These are phyloP conservation scores for Eurytemora carolleeae DNA, from an alignment of 1,140 invertebrate genomes.

Conservation along the genomic window DNA sequence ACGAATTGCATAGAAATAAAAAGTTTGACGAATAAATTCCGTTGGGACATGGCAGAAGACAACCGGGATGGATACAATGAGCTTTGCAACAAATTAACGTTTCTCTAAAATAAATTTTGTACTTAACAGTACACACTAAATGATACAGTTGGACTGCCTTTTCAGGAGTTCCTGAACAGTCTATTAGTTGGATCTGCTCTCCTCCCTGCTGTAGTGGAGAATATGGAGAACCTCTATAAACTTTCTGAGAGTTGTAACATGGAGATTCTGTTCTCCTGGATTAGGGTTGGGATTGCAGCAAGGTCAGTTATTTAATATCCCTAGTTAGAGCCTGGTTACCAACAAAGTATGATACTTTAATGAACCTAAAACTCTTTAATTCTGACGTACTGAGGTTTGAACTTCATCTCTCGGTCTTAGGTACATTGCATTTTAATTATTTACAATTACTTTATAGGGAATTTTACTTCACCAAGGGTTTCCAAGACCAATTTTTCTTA, in stretches of 20 bases:
- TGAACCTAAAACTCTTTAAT: too few relatives aligned
- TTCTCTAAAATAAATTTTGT: not conserved
- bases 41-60: conserved; percentile 29
- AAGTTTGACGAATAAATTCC: conserved; percentile 26
- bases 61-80: conserved; percentile 44
- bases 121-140: not conserved
- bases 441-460: too few relatives aligned
- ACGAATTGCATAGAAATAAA: conserved; percentile 4
- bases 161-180: conserved; percentile 45
- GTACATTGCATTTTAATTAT: too few relatives aligned
- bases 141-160: not conserved
- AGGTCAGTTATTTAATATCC: too few relatives aligned
- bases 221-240: conserved; percentile 43
- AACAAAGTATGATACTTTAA: too few relatives aligned
- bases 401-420: too few relatives aligned
- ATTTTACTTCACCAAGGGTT: too few relatives aligned
- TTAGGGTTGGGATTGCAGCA: conserved; percentile 50
- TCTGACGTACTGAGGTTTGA: too few relatives aligned
- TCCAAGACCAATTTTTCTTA: too few relatives aligned
- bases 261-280: conserved; percentile 54
- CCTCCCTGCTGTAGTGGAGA: conserved; percentile 36
- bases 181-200: conserved; percentile 37
- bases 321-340: too few relatives aligned
- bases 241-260: conserved; percentile 45
- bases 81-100: not conserved